These are phyloP conservation scores for Fopius arisanus DNA, from an alignment of 1,140 invertebrate genomes.

Conservation along the genomic window DNA sequence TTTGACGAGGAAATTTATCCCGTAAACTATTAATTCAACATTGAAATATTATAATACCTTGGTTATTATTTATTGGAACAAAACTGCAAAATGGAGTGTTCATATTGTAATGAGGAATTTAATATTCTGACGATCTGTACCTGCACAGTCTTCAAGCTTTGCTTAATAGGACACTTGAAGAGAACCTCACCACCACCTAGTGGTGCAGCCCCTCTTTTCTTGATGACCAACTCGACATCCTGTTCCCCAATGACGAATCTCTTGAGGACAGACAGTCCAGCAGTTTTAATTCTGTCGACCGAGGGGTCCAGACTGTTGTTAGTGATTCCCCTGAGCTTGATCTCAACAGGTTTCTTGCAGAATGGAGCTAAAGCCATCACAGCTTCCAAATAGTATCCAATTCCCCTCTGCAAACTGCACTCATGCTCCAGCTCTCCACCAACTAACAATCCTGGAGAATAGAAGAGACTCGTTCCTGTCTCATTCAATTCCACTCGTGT, in stretches of 20 bases:
- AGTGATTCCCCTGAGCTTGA: conserved; percentile 87
- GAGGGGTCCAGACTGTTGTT: conserved; percentile 84
- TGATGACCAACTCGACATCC: conserved; percentile 85
- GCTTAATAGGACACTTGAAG: conserved; percentile 86
- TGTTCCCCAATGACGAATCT: conserved; percentile 89
- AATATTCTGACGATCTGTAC: conserved; percentile 53
- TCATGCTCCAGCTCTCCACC: conserved; percentile 90
- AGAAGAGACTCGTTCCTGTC: conserved; percentile 90
- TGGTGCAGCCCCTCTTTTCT: conserved; percentile 83
- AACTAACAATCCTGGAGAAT: conserved; percentile 86
- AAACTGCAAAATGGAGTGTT: too few relatives aligned
- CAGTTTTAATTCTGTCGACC: conserved; percentile 85
- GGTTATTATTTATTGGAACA: too few relatives aligned
- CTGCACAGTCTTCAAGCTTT: conserved; percentile 72
- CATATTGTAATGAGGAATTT: neutral
- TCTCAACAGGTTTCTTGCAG: conserved; percentile 88
- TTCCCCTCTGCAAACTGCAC: conserved; percentile 82
- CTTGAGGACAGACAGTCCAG: conserved; percentile 81
- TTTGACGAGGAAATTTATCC: neutral
- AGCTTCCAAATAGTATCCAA: conserved; percentile 93
- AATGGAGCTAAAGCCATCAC: conserved; percentile 91
- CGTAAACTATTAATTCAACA: neutral
- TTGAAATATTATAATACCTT: too few relatives aligned
- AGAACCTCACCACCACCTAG: conserved; percentile 90
- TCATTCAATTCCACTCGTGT: conserved; percentile 89